Conservation (phyloP, 2,888 invertebrate genomes). For the Macropis europaea region DNA sequence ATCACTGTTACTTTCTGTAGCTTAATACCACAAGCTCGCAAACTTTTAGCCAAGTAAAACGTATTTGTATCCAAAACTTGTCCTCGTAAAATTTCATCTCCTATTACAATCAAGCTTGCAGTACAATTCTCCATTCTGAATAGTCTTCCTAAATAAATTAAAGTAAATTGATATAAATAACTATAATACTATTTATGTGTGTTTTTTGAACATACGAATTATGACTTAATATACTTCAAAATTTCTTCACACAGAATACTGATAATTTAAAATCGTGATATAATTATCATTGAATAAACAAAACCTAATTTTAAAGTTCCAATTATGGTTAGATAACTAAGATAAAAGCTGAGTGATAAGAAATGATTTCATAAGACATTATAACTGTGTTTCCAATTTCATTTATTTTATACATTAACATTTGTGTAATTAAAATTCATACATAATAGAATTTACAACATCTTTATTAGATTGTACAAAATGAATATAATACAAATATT, state of each 20-base stretch:
- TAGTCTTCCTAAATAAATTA: slow-evolving; percentile 20
- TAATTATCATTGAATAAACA: slow-evolving; percentile 27
- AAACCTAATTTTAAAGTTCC: not conserved
- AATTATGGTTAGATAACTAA: not conserved
- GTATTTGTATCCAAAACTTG: slow-evolving; percentile 84
- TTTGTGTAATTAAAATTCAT: not conserved
- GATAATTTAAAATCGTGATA: not conserved
- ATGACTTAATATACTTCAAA: not conserved
- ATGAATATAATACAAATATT: not conserved
- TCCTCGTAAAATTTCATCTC: slow-evolving; percentile 86
- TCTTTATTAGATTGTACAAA: slow-evolving; percentile 1
- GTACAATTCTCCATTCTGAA: slow-evolving; percentile 61
- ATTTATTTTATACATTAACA: slow-evolving; percentile 25
- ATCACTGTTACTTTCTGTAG: slow-evolving; percentile 78
- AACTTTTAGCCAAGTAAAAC: slow-evolving; percentile 71
- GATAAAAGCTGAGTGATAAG: slow-evolving; percentile 19
- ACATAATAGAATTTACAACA: slow-evolving; percentile 13
- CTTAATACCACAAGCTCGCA: slow-evolving; percentile 65
- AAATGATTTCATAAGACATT: not conserved
- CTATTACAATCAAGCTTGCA: slow-evolving; percentile 81
- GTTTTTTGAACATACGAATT: not conserved
- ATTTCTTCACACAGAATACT: not conserved
- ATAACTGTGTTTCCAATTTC: not conserved
- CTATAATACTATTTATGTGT: not conserved
- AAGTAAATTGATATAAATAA: slow-evolving; percentile 20